Base-by-base conservation (phyloP, 2,113 vertebrate species). In the Onychorhynchus coronatus region DNA sequence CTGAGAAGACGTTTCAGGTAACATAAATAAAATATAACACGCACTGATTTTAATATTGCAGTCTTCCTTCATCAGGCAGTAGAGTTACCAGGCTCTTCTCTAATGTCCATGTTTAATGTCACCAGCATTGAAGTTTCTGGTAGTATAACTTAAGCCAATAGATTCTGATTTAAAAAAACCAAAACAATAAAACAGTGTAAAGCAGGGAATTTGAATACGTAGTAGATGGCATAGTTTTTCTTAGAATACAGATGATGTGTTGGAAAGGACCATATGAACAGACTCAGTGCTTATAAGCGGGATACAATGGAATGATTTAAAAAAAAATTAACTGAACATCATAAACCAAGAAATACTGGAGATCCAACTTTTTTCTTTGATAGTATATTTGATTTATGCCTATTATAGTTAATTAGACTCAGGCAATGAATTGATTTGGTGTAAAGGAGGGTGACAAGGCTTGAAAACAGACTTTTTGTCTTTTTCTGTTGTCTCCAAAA, bases 191-290 rank as follows among this genome's bases (percentile, higher is more conserved):
- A 41, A 41, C n/a, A n/a, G 9, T 53, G 47, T 21, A 68, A 88
- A 80, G 14, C 33, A 30, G 44, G 9, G 21, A 33, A 68, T 88
- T 72, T 47, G 41, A 79, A 16, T 52, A 23, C 12, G 13, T 11
- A 14, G 31, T 46, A 25, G 18, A 37, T 68, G 30, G 56, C 35
- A 46, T 44, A 15, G 58, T n/a, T 59, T 63, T 25, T 78, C 39
- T 25, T 37, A 19, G 35, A 63, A 20, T 39, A 55, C 14, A 63
- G 33, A 41, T 55, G 16, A 46, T 0, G 0, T 2, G 3, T 37
- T 25, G 27, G 53, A 62, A 80, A 53, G 37, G 20, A 50, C 7
- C 5, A 3, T 39, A 6, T 15, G 21, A 88, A 59, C 0, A 5
- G 44, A 41, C 21, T 58, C 20, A 58, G 49, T 83, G 25, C 21